Base-by-base conservation (phyloP, 1,140 invertebrate genomes). In the Ruditapes philippinarum region DNA sequence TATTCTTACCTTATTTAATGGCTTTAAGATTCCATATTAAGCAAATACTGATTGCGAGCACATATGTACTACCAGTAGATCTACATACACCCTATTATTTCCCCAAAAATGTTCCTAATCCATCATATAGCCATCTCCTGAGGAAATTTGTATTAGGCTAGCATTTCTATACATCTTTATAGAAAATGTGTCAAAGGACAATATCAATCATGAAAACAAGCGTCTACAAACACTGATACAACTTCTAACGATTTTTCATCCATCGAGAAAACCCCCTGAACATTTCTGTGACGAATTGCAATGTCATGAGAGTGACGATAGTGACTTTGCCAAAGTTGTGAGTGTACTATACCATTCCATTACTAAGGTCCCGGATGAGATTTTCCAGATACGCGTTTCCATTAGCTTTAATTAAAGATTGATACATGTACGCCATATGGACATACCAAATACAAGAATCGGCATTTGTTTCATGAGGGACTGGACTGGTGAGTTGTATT, bases 341-440 rank as follows among this genome's bases (percentile, higher is more conserved):
- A 70, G 22, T 40, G 33, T 70, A 36, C 65, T 70, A 2, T 36
- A n/a, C 22, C 28, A 17, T 70, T 70, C 65, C 33, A 70, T 70
- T 70, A 70, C 65, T 28, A 70, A 5, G 28, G 65, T 70, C 65
- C 65, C 65, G 65, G 17, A 17, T 22, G 65, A 70, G 65, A 38
- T 17, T 17, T 12, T 38, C 33, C 65, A 70, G 65, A n/a, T 28
- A 36, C 65, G 3, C 14, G 9, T 22, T 22, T 36, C 65, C 65
- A 70, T 70, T 70, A 70, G 65, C 65, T 70, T 70, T 70, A 70
- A 70, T 70, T 70, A 70, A 33, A 70, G 28, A 70, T 11, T 31
- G 31, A 38, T 28, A 70, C 65, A 70, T 70, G 65, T 70, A 70
- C 38, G 28, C 65, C 65, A 70, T 22, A 70, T 70, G 65, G 36